phyloP scores from a whole-genome alignment of 1,140 invertebrate species.

The Ostrea edulis region DNA sequence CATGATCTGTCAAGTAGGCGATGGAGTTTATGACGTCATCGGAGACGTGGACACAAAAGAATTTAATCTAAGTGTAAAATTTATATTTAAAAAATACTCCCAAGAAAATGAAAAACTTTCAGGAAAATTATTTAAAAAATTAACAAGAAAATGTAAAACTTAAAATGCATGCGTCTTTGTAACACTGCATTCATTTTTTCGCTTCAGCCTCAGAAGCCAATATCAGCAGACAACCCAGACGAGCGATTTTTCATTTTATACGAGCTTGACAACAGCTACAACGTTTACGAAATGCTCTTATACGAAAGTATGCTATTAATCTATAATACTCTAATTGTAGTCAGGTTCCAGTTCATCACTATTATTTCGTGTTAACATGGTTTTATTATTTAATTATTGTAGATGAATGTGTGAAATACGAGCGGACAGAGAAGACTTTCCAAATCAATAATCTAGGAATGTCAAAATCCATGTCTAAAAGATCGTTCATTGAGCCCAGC shows the following conservation, averaged over 20 bases:
- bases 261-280: not conserved
- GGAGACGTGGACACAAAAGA: not conserved
- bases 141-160: too few relatives aligned
- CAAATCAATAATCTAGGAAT: not conserved
- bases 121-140: too few relatives aligned
- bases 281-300: not conserved
- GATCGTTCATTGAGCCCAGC: not conserved
- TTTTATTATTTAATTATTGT: not conserved
- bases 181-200: not conserved
- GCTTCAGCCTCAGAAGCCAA: not conserved
- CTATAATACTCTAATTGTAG: not conserved
- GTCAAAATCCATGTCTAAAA: conserved; percentile 7
- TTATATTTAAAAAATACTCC: not conserved
- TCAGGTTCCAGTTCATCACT: not conserved
- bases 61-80: not conserved
- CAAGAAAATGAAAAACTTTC: too few relatives aligned
- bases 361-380: not conserved
- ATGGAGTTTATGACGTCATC: not conserved
- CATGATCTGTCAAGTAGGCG: not conserved
- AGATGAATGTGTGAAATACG: not conserved
- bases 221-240: not conserved
- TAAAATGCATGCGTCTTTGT: not conserved
- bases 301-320: not conserved
- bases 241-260: conserved; percentile 5
- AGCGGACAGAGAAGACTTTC: not conserved